Base-by-base conservation (phyloP, 2,797 vertebrate species). In the Argyrosomus regius region DNA sequence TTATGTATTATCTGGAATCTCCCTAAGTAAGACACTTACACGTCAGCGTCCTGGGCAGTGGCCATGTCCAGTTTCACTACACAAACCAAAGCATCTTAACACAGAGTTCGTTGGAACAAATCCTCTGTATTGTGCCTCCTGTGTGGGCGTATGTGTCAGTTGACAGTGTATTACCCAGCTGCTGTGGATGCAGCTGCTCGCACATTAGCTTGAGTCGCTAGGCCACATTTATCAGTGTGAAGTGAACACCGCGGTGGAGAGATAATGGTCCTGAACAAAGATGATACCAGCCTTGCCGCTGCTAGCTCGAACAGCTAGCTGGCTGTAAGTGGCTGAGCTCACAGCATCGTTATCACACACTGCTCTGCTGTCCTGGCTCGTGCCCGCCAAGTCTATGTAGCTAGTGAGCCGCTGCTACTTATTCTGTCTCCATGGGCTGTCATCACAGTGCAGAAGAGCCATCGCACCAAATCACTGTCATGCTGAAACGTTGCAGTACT, bases 231-330 rank as follows among this genome's bases (percentile, higher is more conserved):
- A 88, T 93, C 91, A 85, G 83, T 73, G 78, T 75, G 84, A 78
- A 72, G 83, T 52, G 75, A 89, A 81, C 82, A 72, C 80, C 60
- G 41, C 58, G 2, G 72, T 45, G 65, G 62, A 77, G 74, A 87
- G 90, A 93, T 91, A 93, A 93, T 90, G 88, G 80, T 73, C 87
- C 88, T 56, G 87, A 91, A 91, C 88, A 75, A 80, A 89, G 86
- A 87, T 78, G 87, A 90, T 86, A 69, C 80, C 48, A 35, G 82
- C 62, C 43, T 68, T 50, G 52, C 78, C 60, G 74, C 81, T 45
- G 77, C 84, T 86, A 84, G 67, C 77, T 68, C 28, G 14, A 71
- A 48, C 77, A 74, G 75, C 89, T 80, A 85, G 81, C 87, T 68
- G 68, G 62, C 31, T 66, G 11, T 69, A 63, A 76, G 76, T 24